These are phyloP conservation scores for Drosophila quinaria DNA, from an alignment of 2,888 invertebrate species.

Conservation along the genomic window DNA sequence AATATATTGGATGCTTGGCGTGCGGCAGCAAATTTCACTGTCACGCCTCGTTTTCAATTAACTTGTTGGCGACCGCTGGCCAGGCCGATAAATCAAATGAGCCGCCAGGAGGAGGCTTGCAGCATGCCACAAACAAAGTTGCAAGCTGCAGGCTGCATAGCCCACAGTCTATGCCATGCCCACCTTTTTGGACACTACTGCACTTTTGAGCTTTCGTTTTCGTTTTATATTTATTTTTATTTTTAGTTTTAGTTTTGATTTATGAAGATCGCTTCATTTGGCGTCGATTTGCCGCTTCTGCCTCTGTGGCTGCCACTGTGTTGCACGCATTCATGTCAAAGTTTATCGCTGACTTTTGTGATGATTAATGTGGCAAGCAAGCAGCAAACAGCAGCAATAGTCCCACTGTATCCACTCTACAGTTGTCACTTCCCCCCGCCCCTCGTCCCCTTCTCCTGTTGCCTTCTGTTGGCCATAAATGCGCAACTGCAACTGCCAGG, in stretches of 20 bases:
- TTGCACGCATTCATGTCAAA: conserved; percentile 71
- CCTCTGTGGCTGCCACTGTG: conserved; percentile 7
- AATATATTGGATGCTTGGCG: conserved; percentile 44
- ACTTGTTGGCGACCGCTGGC: conserved; percentile 75
- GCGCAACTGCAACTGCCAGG: conserved; percentile 45
- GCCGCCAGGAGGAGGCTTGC: conserved; percentile 43
- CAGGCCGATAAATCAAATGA: conserved; percentile 71
- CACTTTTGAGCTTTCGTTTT: neutral
- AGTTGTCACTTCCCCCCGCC: neutral
- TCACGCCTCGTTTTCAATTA: conserved; percentile 80
- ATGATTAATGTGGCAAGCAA: conserved; percentile 57
- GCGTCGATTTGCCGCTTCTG: conserved; percentile 24
- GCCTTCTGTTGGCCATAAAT: conserved; percentile 51
- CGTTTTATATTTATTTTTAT: neutral
- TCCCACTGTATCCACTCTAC: conserved; percentile 26
- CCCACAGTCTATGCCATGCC: conserved; percentile 15
- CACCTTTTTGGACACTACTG: conserved; percentile 17
- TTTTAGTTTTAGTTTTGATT: conserved; percentile 52
- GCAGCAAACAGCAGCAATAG: conserved; percentile 1
- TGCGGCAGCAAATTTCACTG: conserved; percentile 81
- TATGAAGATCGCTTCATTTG: conserved; percentile 78
- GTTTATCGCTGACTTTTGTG: conserved; percentile 59
- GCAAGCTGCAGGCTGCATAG: neutral
- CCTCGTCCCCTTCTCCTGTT: neutral
- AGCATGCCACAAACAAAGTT: conserved; percentile 7